These are phyloP conservation scores for Chunga burmeisteri DNA, from an alignment of 2,113 vertebrate genomes.

Conservation along the genomic window DNA sequence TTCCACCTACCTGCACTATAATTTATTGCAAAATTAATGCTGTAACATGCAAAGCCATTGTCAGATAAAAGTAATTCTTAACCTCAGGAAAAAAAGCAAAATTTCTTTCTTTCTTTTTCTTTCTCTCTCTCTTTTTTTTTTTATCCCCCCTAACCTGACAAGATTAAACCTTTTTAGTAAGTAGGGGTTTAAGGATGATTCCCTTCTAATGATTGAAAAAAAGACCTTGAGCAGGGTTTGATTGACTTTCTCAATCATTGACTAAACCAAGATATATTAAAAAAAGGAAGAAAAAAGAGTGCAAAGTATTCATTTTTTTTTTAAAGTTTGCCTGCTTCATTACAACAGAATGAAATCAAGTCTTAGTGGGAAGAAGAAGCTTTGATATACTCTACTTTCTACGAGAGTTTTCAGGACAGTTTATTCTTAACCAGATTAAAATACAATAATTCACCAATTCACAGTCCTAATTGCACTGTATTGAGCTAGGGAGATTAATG, in stretches of 20 bases:
- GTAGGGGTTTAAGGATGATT: background rate
- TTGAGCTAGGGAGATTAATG: background rate
- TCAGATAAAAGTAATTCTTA: conserved; percentile 52
- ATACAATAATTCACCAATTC: background rate
- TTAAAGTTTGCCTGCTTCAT: background rate
- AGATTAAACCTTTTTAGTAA: conserved; percentile 7
- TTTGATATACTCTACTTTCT: background rate
- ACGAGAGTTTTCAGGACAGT: background rate
- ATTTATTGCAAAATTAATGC: conserved; percentile 65
- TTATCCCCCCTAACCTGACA: background rate
- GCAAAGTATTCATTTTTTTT: background rate
- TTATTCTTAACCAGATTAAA: conserved; percentile 15
- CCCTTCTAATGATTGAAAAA: background rate
- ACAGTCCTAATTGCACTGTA: conserved; percentile 21
- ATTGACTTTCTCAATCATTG: background rate
- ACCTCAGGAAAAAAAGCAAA: background rate
- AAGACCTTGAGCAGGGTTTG: background rate
- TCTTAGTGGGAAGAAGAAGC: background rate
- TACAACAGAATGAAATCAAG: background rate
- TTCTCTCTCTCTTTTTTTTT: background rate
- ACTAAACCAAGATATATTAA: background rate
- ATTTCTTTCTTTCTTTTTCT: background rate
- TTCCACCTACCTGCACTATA: conserved; percentile 33
- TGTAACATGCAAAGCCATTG: conserved; percentile 22
- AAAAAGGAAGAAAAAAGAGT: background rate